A percentile compares a stretch with the other conserved stretches of the same genome.
phyloP scores from a whole-genome alignment of 2,113 vertebrate genomes.

The Oxyruncus cristatus region DNA sequence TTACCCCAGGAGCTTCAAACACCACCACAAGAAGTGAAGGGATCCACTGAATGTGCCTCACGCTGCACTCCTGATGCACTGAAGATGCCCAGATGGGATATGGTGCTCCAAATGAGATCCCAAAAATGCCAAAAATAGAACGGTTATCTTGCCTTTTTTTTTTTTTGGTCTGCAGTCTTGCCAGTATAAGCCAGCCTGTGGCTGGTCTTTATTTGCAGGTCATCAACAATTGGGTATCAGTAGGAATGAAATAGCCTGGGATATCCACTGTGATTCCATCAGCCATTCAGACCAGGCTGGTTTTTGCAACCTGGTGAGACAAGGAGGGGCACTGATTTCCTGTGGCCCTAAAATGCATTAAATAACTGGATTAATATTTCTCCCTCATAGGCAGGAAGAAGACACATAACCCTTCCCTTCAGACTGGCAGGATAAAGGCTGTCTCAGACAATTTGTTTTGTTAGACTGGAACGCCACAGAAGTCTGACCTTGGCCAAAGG shows the following conservation, averaged over 20 bases:
- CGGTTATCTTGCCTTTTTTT: neutral
- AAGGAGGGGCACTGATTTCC: neutral
- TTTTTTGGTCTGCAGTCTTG: neutral
- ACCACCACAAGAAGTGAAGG: neutral
- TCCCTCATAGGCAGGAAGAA: neutral
- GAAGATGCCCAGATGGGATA: neutral
- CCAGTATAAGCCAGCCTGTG: neutral
- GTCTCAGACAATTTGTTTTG: neutral
- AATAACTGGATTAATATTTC: neutral
- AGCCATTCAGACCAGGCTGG: neutral
- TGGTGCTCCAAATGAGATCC: neutral
- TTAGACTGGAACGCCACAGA: neutral
- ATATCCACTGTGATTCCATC: neutral
- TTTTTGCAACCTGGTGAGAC: neutral
- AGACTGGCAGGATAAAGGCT: neutral
- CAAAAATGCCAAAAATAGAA: neutral
- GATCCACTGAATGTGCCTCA: neutral
- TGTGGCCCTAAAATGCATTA: neutral
- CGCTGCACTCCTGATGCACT: neutral
- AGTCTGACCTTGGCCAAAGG: neutral
- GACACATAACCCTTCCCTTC: neutral
- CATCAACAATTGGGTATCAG: neutral
- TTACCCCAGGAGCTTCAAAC: neutral
- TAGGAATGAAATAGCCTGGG: neutral
- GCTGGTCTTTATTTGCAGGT: neutral